Conservation (phyloP, 1,140 invertebrate genomes). For the Spodoptera frugiperda region DNA sequence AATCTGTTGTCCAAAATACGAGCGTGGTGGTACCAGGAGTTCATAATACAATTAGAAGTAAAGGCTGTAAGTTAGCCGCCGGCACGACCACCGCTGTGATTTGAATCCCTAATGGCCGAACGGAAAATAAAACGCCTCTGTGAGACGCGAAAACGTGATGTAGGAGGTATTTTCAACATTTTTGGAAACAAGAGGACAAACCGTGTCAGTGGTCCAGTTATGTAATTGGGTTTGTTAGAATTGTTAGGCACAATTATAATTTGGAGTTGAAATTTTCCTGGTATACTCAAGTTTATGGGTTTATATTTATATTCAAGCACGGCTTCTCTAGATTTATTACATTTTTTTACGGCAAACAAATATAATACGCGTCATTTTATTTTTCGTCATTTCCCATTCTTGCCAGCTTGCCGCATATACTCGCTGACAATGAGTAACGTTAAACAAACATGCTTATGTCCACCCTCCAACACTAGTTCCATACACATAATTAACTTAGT, state of each 20-base stretch:
- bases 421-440: too few species aligned
- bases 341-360: too few species aligned
- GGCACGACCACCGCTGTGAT: slow-evolving; percentile 58
- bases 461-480: too few species aligned
- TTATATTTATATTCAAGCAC: too few species aligned
- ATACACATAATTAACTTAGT: not conserved
- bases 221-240: slow-evolving; percentile 27
- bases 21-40: slow-evolving; percentile 44
- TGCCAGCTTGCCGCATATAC: too few species aligned
- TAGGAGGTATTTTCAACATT: slow-evolving; percentile 12
- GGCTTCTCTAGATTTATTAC: too few species aligned
- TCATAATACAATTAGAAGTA: slow-evolving; percentile 66
- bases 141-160: slow-evolving; percentile 2
- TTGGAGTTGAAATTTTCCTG: not conserved
- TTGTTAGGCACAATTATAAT: slow-evolving; percentile 9
- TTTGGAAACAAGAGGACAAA: slow-evolving; percentile 15
- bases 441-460: too few species aligned
- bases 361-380: too few species aligned
- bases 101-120: slow-evolving; percentile 64
- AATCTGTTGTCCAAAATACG: slow-evolving; percentile 39
- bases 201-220: not conserved
- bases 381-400: too few species aligned
- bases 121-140: slow-evolving; percentile 32
- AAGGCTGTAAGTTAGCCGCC: slow-evolving; percentile 57
- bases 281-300: not conserved